These are phyloP conservation scores for Pentalonia nigronervosa DNA, from an alignment of 1,140 invertebrate species.

Conservation along the genomic window DNA sequence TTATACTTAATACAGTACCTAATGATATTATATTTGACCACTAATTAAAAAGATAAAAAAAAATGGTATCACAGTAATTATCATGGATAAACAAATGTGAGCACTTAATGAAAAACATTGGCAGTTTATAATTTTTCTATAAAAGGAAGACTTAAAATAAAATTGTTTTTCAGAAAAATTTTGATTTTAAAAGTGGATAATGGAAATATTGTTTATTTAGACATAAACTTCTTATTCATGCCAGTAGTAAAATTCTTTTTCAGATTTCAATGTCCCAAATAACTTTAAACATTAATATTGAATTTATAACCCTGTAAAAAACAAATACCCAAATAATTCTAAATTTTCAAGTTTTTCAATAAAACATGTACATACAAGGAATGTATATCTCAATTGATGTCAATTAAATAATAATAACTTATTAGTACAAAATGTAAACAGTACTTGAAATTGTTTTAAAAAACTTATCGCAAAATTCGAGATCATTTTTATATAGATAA, in stretches of 20 bases:
- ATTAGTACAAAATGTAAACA: slow-evolving; percentile 15
- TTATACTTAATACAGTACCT: not conserved
- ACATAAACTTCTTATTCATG: not conserved
- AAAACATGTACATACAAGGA: not conserved
- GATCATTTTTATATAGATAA: slow-evolving; percentile 35
- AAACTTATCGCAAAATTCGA: slow-evolving; percentile 34
- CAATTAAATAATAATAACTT: not conserved
- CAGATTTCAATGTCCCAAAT: not conserved
- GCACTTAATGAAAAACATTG: not conserved
- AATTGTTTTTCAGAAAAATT: not conserved
- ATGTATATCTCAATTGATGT: slow-evolving; percentile 16
- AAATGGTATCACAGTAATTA: slow-evolving; percentile 8
- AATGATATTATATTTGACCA: not conserved
- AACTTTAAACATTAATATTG: not conserved
- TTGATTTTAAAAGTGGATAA: not conserved
- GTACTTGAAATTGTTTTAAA: slow-evolving; percentile 20
- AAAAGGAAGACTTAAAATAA: not conserved
- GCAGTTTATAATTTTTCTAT: not conserved
- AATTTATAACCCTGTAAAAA: not conserved
- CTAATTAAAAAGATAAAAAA: not conserved
- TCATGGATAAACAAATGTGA: not conserved
- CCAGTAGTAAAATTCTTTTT: not conserved
- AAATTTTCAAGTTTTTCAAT: not conserved
- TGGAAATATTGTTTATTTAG: not conserved
- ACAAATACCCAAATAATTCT: not conserved